Conservation (phyloP, 2,888 invertebrate genomes). For the Ceratothoa steindachneri region DNA sequence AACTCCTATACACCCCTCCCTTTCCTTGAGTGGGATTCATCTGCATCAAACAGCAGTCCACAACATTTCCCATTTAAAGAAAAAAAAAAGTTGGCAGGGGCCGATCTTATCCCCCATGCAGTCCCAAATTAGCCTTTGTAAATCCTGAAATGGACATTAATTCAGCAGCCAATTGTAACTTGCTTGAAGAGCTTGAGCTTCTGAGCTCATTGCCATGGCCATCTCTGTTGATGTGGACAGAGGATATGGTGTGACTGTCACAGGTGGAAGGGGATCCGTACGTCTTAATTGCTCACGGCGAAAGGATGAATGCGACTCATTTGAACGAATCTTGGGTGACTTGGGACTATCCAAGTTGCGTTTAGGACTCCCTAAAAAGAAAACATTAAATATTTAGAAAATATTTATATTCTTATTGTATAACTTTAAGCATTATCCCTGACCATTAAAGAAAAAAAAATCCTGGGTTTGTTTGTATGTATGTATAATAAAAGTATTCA, state of each 20-base stretch:
- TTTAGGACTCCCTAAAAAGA: conserved; percentile 40
- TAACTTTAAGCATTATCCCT: not conserved
- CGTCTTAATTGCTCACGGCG: conserved; percentile 33
- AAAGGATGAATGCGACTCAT: conserved; percentile 24
- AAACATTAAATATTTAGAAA: not conserved
- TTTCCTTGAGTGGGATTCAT: too few species aligned
- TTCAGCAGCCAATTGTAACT: too few species aligned
- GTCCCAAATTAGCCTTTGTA: too few species aligned
- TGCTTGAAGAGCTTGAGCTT: conserved; percentile 47
- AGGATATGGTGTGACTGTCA: conserved; percentile 47
- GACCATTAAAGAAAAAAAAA: not conserved
- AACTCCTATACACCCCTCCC: too few species aligned
- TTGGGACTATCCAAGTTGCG: conserved; percentile 42
- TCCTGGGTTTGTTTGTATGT: not conserved
- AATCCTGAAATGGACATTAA: not conserved
- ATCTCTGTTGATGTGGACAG: conserved; percentile 47
- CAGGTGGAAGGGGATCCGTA: conserved; percentile 31
- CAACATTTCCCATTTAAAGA: too few species aligned
- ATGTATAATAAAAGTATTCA: too few species aligned
- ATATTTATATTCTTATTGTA: not conserved
- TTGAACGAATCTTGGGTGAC: conserved; percentile 28
- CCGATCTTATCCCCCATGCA: too few species aligned
- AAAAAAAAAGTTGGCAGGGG: too few species aligned
- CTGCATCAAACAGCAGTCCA: too few species aligned
- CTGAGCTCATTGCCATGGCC: conserved; percentile 48